phyloP scores from a whole-genome alignment of 2,888 invertebrate genomes.

The Agrilus mali region DNA sequence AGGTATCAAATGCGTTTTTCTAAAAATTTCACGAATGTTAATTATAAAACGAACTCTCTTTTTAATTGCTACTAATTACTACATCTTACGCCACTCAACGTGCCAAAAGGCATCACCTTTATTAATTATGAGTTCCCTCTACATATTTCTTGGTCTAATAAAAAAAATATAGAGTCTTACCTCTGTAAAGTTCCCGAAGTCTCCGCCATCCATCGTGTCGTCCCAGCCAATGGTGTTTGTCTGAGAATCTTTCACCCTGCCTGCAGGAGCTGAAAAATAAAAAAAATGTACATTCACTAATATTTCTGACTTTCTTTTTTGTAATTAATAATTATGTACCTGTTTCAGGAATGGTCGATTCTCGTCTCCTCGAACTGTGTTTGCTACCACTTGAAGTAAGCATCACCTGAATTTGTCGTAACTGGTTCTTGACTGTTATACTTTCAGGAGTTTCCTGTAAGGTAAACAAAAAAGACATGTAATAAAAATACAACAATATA shows the following conservation, averaged over 20 bases:
- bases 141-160: too few species aligned
- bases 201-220: constrained; percentile 34
- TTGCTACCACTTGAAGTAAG: constrained; percentile 31
- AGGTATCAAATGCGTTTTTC: too few species aligned
- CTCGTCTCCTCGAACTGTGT: constrained; percentile 25
- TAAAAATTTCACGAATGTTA: too few species aligned
- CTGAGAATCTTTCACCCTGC: constrained; percentile 36
- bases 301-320: neutral
- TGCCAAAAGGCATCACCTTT: too few species aligned
- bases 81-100: too few species aligned
- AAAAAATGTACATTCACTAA: neutral
- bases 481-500: neutral
- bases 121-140: too few species aligned
- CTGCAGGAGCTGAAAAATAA: constrained; percentile 9
- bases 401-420: constrained; percentile 39
- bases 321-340: constrained; percentile 9
- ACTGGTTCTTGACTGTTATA: constrained; percentile 33
- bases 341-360: constrained; percentile 23
- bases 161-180: neutral
- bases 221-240: constrained; percentile 63
- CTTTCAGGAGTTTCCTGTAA: constrained; percentile 8
- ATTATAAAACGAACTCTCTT: too few species aligned
- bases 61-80: too few species aligned
- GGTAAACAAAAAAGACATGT: too few species aligned
- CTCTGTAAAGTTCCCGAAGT: constrained; percentile 5